A percentile compares a stretch with the other conserved stretches of the same genome.
Evolutionary conservation across 2,888 invertebrate genomes (phyloP).

Genomic region (Cryptops parisi): DNA sequence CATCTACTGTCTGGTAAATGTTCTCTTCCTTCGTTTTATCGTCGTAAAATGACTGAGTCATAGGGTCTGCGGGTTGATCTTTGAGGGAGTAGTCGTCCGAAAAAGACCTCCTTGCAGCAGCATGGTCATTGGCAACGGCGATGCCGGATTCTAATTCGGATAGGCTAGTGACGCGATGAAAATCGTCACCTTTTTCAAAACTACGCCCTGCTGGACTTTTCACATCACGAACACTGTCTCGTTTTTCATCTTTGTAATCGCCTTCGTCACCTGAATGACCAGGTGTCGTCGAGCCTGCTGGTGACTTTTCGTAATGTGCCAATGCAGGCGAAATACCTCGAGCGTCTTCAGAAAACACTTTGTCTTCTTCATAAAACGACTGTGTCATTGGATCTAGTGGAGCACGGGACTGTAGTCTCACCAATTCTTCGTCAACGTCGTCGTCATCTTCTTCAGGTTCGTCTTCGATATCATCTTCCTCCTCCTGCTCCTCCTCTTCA

Average conservation of each 20-base stretch:
- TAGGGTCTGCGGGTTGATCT: constrained; percentile 1
- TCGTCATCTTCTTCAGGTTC: constrained; percentile 6
- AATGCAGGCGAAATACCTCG: neutral
- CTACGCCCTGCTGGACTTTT: neutral
- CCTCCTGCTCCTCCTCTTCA: neutral
- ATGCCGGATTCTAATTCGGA: constrained; percentile 6
- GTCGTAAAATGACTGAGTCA: neutral
- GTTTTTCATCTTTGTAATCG: neutral
- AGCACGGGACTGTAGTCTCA: neutral
- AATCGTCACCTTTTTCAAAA: neutral
- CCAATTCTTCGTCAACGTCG: neutral
- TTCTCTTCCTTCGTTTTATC: constrained; percentile 2
- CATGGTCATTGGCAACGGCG: neutral
- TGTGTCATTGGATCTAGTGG: constrained; percentile 18
- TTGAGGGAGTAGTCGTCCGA: constrained; percentile 5
- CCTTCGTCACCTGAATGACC: neutral
- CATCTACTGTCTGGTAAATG: constrained; percentile 9
- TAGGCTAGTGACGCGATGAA: constrained; percentile 12
- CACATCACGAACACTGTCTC: too few relatives aligned
- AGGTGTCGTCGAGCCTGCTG: neutral
- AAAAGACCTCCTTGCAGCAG: constrained; percentile 3
- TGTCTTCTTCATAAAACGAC: constrained; percentile 17
- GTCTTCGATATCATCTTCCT: neutral
- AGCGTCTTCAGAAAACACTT: constrained; percentile 3
- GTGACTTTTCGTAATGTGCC: neutral